phyloP scores from a whole-genome alignment of 2,888 invertebrate species.

The Patella caerulea region DNA sequence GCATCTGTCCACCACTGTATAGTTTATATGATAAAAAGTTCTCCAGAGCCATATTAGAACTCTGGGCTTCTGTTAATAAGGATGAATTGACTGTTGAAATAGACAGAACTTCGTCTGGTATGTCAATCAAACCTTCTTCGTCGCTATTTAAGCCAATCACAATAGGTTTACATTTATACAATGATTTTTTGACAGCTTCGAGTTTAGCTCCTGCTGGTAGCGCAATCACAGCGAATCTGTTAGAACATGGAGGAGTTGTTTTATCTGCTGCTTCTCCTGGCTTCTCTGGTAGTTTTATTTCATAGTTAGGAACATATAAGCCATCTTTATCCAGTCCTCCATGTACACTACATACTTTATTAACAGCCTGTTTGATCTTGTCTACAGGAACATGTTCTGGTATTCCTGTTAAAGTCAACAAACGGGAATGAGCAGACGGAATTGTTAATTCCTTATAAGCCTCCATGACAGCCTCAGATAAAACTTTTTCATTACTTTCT shows the following conservation, averaged over 20 bases:
- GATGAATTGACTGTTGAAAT: slow-evolving; percentile 61
- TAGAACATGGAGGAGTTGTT: background rate
- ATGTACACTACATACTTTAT: slow-evolving; percentile 55
- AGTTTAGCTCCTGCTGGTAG: slow-evolving; percentile 63
- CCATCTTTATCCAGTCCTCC: slow-evolving; percentile 67
- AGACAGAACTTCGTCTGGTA: slow-evolving; percentile 57
- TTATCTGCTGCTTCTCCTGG: background rate
- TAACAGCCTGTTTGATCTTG: slow-evolving; percentile 53
- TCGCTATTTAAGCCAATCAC: slow-evolving; percentile 48
- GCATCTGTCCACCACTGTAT: slow-evolving; percentile 41
- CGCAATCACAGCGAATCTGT: slow-evolving; percentile 65
- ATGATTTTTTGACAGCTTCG: slow-evolving; percentile 60
- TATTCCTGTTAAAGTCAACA: slow-evolving; percentile 66
- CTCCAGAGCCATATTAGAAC: slow-evolving; percentile 62
- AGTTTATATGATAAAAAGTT: slow-evolving; percentile 61
- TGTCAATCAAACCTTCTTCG: slow-evolving; percentile 51
- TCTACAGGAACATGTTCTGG: slow-evolving; percentile 54
- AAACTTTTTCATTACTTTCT: slow-evolving; percentile 56
- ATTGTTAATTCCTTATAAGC: slow-evolving; percentile 54
- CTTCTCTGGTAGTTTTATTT: background rate
- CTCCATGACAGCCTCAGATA: slow-evolving; percentile 61
- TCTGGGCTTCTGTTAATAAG: slow-evolving; percentile 54
- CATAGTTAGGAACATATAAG: slow-evolving; percentile 62
- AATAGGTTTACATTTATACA: slow-evolving; percentile 56
- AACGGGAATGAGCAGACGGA: slow-evolving; percentile 60